Percentiles rank a stretch among this genome's conserved stretches.
Evolutionary conservation across 2,888 invertebrate species (phyloP).

Genomic region (Pristionchus exspectatus): DNA sequence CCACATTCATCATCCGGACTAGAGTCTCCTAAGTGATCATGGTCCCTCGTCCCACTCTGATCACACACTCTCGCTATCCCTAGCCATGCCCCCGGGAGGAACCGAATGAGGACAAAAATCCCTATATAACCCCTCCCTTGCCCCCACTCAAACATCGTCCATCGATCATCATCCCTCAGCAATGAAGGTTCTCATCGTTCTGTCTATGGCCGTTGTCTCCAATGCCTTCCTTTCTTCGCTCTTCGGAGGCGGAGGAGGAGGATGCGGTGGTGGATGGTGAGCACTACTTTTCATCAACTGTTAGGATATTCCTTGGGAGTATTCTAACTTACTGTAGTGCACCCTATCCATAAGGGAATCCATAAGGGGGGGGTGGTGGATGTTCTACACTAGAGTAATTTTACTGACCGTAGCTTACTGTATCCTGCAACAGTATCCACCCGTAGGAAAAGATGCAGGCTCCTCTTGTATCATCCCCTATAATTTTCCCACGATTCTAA

Average conservation of each 20-base stretch:
- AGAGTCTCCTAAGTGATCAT: background rate
- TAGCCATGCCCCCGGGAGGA: background rate
- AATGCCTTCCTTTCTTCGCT: slow-evolving; percentile 38
- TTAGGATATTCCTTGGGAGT: no score
- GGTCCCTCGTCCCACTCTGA: background rate
- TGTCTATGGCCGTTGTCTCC: slow-evolving; percentile 30
- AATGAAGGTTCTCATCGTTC: slow-evolving; percentile 41
- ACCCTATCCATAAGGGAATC: no score
- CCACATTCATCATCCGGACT: background rate
- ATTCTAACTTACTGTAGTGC: no score
- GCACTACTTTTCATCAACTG: background rate
- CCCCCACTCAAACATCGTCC: background rate
- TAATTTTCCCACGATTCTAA: background rate
- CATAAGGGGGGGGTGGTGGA: no score
- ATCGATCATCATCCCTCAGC: slow-evolving; percentile 80
- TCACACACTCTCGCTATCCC: no score
- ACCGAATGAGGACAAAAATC: background rate
- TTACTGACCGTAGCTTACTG: background rate
- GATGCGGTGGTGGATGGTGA: slow-evolving; percentile 50
- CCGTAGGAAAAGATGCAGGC: no score
- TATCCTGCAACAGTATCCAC: background rate
- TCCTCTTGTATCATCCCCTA: background rate
- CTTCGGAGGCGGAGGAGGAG: slow-evolving; percentile 52
- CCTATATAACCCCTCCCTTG: background rate
- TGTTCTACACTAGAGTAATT: background rate